These are phyloP conservation scores for Acyrthosiphon pisum DNA, from an alignment of 1,140 invertebrate species.

Conservation along the genomic window DNA sequence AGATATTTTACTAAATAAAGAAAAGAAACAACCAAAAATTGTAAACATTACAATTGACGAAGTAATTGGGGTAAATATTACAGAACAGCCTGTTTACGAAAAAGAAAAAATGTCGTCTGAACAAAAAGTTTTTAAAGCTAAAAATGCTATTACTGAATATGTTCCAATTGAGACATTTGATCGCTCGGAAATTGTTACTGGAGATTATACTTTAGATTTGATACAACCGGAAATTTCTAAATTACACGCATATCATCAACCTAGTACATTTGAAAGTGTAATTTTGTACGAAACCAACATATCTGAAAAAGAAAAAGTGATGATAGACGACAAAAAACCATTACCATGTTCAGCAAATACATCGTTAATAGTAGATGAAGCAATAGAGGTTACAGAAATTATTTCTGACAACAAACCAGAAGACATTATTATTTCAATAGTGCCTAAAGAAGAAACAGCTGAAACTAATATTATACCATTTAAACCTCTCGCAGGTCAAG, in stretches of 20 bases:
- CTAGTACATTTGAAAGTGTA: slow-evolving; percentile 54
- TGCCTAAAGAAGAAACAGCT: slow-evolving; percentile 57
- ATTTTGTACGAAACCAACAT: slow-evolving; percentile 63
- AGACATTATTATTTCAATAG: not conserved
- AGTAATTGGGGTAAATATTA: not conserved
- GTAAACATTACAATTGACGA: slow-evolving; percentile 2
- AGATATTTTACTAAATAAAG: not conserved
- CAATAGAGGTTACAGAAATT: slow-evolving; percentile 60
- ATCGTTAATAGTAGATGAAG: slow-evolving; percentile 59
- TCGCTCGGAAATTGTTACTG: slow-evolving; percentile 9
- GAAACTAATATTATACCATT: slow-evolving; percentile 27
- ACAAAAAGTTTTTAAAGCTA: not conserved
- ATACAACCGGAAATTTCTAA: not conserved
- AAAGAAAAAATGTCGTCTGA: not conserved
- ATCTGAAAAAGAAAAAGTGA: slow-evolving; percentile 62
- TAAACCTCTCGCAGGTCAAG: not conserved
- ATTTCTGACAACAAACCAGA: slow-evolving; percentile 59
- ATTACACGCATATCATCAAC: not conserved
- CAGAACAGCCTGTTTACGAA: slow-evolving; percentile 32
- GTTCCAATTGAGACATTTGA: not conserved
- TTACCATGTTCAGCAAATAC: slow-evolving; percentile 62
- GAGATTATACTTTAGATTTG: slow-evolving; percentile 33
- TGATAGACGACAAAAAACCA: slow-evolving; percentile 61
- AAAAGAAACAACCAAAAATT: slow-evolving; percentile 9
- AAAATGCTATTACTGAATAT: slow-evolving; percentile 4